Percentiles rank a stretch among this genome's conserved stretches.
Evolutionary conservation across 1,140 invertebrate species (phyloP).

Genomic region (Oreohelix idahoensis): DNA sequence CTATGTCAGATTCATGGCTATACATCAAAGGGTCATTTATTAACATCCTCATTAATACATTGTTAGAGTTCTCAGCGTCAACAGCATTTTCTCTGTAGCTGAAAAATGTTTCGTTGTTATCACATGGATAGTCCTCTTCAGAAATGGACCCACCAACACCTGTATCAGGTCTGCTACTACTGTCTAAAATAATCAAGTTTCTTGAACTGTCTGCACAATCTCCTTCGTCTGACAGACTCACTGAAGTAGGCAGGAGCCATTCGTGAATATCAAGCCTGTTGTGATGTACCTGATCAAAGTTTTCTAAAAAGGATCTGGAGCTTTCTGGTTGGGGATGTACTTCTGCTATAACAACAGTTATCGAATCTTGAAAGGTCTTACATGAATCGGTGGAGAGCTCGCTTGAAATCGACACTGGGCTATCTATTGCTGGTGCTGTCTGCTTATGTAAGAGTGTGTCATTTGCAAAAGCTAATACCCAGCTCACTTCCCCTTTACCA

Average conservation of each 20-base stretch:
- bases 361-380: background rate
- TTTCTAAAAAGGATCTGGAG: background rate
- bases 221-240: background rate
- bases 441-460: background rate
- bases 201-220: background rate
- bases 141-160: background rate
- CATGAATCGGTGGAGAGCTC: background rate
- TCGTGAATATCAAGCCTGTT: background rate
- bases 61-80: background rate
- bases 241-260: background rate
- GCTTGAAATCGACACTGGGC: background rate
- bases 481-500: background rate
- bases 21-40: background rate
- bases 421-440: background rate
- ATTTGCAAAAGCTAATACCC: background rate
- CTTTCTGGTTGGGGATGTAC: background rate
- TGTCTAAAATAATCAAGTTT: background rate
- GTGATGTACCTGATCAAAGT: background rate
- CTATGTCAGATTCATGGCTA: background rate
- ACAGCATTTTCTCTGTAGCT: background rate
- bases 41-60: background rate
- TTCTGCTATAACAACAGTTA: background rate
- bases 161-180: background rate
- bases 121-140: background rate
- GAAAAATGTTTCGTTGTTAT: background rate